Percentiles rank a stretch among this genome's conserved stretches.
These are phyloP conservation scores for Mobula hypostoma DNA, from an alignment of 2,113 vertebrate genomes.

Conservation along the genomic window DNA sequence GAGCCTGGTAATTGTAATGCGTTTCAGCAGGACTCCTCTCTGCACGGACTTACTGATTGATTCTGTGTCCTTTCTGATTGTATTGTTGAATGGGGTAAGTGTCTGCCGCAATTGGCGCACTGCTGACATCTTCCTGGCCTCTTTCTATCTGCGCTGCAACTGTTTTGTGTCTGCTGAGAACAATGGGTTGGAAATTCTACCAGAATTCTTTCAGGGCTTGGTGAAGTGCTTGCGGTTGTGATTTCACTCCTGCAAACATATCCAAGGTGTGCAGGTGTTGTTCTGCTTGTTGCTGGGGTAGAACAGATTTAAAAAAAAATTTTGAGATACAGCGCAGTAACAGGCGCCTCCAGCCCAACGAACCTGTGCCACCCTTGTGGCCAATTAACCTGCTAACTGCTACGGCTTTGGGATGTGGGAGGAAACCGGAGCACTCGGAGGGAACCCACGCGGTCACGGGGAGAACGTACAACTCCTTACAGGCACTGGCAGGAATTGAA, in stretches of 20 bases:
- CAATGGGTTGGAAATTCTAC: not conserved
- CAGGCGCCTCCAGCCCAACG: too few relatives aligned
- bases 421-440: too few relatives aligned
- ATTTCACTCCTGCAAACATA: not conserved
- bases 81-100: not conserved
- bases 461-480: too few relatives aligned
- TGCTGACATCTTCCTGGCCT: not conserved
- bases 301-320: not conserved
- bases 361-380: too few relatives aligned
- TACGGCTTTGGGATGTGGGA: too few relatives aligned
- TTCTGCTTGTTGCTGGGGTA: not conserved
- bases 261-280: not conserved
- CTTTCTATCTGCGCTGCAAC: not conserved
- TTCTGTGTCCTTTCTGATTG: not conserved
- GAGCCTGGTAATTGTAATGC: not conserved
- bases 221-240: not conserved
- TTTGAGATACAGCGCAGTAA: too few relatives aligned
- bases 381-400: too few relatives aligned
- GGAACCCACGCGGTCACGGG: too few relatives aligned
- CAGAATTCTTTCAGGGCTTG: not conserved
- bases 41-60: not conserved
- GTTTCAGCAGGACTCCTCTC: not conserved
- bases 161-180: not conserved
- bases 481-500: too few relatives aligned
- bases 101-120: not conserved